These are phyloP conservation scores for Picus viridis DNA, from an alignment of 2,797 vertebrate species.

Conservation along the genomic window DNA sequence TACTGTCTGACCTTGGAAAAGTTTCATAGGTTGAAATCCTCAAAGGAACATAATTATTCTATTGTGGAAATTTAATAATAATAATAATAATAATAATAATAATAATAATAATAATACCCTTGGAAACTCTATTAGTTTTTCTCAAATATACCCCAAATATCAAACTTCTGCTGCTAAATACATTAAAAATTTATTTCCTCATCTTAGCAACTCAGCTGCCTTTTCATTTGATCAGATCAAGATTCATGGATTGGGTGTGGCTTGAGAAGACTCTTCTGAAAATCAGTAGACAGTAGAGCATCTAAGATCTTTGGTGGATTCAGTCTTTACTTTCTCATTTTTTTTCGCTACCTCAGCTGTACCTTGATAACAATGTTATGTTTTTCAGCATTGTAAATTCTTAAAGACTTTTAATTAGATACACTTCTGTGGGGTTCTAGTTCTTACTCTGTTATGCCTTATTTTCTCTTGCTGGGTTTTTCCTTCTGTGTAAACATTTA, in stretches of 20 bases:
- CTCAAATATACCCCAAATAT: background rate
- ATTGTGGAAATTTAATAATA: background rate
- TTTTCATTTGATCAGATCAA: background rate
- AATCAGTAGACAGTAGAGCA: background rate
- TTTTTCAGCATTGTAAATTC: background rate
- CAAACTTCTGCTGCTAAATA: background rate
- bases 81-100: background rate
- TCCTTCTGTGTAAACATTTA: background rate
- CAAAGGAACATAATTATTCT: background rate
- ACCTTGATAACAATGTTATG: background rate
- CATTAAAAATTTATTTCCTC: background rate
- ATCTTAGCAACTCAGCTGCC: background rate
- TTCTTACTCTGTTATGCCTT: background rate
- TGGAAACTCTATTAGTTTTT: background rate
- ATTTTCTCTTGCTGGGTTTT: background rate
- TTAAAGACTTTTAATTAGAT: background rate
- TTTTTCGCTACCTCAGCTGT: background rate
- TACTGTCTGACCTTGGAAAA: background rate
- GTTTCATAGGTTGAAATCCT: background rate
- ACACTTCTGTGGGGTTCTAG: fast-evolving
- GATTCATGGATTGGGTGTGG: background rate
- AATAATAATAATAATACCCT: too few species aligned
- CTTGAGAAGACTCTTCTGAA: background rate
- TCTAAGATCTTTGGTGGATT: background rate
- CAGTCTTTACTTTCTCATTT: background rate